Conservation (phyloP, 2,113 vertebrate genomes). For the Ia io region DNA sequence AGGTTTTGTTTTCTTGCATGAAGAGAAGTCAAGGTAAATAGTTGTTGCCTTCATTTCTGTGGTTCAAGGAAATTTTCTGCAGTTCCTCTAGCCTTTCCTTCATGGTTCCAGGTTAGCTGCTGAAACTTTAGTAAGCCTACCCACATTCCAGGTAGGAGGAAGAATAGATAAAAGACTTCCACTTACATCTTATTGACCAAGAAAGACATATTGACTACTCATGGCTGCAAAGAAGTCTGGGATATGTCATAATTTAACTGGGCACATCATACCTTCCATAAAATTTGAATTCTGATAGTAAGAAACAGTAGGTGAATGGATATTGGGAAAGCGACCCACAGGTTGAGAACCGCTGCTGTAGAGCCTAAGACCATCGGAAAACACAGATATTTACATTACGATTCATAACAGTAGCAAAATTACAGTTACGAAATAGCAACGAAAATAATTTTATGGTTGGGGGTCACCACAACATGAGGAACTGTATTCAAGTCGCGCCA, state of each 20-base stretch:
- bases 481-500: too few relatives aligned
- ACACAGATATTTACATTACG: too few relatives aligned
- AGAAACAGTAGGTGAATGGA: neutral
- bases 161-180: neutral
- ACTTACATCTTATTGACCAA: neutral
- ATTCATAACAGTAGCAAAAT: too few relatives aligned
- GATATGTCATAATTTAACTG: neutral
- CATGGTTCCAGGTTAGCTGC: neutral
- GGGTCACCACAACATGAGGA: too few relatives aligned
- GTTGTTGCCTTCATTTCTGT: neutral
- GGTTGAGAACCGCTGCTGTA: too few relatives aligned
- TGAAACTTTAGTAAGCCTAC: neutral
- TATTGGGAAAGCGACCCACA: neutral
- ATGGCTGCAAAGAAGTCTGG: neutral
- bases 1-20: neutral
- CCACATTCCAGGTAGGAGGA: neutral
- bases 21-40: neutral
- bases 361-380: too few relatives aligned
- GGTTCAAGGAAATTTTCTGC: neutral
- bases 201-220: neutral
- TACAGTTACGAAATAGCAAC: too few relatives aligned
- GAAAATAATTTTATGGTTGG: too few relatives aligned
- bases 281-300: neutral
- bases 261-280: neutral
- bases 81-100: neutral